A percentile compares a stretch with the other conserved stretches of the same genome.
phyloP scores from a whole-genome alignment of 2,113 vertebrate genomes.

The Tamias sibiricus region DNA sequence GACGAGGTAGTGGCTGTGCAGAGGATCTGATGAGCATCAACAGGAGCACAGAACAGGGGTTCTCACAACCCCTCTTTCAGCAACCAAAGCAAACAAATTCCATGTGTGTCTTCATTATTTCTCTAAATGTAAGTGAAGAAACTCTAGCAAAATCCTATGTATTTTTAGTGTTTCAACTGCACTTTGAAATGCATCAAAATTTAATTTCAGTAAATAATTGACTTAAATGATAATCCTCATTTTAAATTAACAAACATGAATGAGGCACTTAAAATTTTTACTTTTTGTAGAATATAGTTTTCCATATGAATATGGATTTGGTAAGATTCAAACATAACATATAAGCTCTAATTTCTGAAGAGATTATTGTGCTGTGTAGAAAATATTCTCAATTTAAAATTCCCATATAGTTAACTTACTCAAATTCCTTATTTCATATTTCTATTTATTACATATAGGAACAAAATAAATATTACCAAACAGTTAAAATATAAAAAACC shows the following conservation, averaged over 20 bases:
- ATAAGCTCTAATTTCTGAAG: background rate
- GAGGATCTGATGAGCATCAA: background rate
- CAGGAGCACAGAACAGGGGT: background rate
- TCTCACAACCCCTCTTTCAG: background rate
- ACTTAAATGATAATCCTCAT: background rate
- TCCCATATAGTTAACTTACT: background rate
- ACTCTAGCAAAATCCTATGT: background rate
- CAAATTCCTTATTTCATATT: conserved; percentile 10
- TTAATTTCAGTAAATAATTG: background rate
- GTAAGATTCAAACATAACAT: conserved; percentile 28
- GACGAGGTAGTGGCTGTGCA: background rate
- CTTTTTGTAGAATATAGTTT: background rate
- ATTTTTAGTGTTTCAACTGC: background rate
- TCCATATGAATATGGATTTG: conserved; percentile 11
- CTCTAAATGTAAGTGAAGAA: background rate
- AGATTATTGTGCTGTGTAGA: background rate
- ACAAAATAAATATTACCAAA: background rate
- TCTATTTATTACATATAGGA: conserved; percentile 22
- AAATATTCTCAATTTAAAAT: conserved; percentile 29
- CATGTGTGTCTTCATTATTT: background rate
- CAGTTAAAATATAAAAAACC: background rate
- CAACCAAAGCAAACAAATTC: too few relatives aligned
- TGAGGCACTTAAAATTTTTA: conserved; percentile 6
- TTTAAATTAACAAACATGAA: conserved; percentile 34
- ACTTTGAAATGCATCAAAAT: conserved; percentile 33